Evolutionary conservation across 1,140 invertebrate genomes (phyloP), one percentile per base, ranked within the genome.

Genomic region (Drosophila suzukii): DNA sequence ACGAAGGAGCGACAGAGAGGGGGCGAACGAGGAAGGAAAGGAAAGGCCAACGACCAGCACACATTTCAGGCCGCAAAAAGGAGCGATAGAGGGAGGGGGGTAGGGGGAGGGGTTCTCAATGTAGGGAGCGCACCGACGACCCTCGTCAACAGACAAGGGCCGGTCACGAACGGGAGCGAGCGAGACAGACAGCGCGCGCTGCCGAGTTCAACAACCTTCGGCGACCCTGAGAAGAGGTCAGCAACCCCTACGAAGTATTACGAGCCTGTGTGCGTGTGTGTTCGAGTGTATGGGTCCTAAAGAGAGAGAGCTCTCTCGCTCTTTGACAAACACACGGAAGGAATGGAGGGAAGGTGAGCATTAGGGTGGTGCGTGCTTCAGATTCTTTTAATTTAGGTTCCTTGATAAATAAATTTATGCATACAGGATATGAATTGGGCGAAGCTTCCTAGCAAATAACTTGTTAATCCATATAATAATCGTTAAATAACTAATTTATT

Each of bases 191-290:
- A 32, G 24, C 34, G 34, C 34, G 55, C 61, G 58, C 61, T 65
- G 24, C 36, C 53, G 65, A 57, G 90, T 91, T 91, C 85, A 91
- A 91, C 78, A 88, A 91, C 81, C 90, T 88, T 90, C 70, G 78
- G 78, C 86, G 90, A 91, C 90, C 90, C 90, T 91, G 90, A 91
- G 83, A 90, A 84, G 86, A 91, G 90, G 90, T 91, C 90, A 91
- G 86, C 90, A 91, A 91, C 86, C 90, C 84, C 83, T 83, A 91
- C 77, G 43, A 49, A 36, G 43, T 50, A 55, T 5, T 72, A n/a
- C 61, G 46, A 44, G 43, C 27, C 15, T 41, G 10, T 15, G 39
- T 24, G 41, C 36, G 50, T 32, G 24, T 46, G 51, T 58, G 17
- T 44, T 41, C 51, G 58, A 43, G 49, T 49, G 34, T 39, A 34